These are phyloP conservation scores for Platypus cylindrus DNA, from an alignment of 2,888 invertebrate species.

Conservation along the genomic window DNA sequence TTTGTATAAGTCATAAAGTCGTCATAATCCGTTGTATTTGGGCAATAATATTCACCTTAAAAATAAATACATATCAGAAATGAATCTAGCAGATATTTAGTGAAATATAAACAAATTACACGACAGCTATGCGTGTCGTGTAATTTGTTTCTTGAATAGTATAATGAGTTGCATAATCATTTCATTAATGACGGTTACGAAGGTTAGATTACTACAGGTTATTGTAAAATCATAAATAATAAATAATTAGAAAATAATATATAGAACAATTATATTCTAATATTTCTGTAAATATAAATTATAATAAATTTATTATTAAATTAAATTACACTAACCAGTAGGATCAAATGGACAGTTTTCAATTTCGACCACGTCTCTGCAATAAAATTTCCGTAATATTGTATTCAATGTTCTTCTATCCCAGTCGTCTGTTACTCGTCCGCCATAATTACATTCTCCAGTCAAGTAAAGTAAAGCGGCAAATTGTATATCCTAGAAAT, in stretches of 20 bases:
- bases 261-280: no score
- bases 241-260: no score
- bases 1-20: slow-evolving; percentile 55
- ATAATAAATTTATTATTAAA: slow-evolving; percentile 1
- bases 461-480: slow-evolving; percentile 82
- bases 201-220: no score
- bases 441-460: slow-evolving; percentile 94
- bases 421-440: slow-evolving; percentile 92
- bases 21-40: slow-evolving; percentile 57
- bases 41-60: slow-evolving; percentile 56
- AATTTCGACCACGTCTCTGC: slow-evolving; percentile 49
- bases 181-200: no score
- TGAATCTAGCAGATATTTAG: no score
- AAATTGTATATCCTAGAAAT: slow-evolving; percentile 60
- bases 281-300: not conserved
- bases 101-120: no score
- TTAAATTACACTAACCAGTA: slow-evolving; percentile 33
- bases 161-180: no score
- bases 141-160: no score
- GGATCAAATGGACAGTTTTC: slow-evolving; percentile 56
- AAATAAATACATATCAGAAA: not conserved
- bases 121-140: no score
- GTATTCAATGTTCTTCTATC: slow-evolving; percentile 78
- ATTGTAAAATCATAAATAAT: no score
- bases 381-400: slow-evolving; percentile 69